Evolutionary conservation across 2,797 vertebrate genomes (phyloP).

Genomic region (Chelonia mydas): DNA sequence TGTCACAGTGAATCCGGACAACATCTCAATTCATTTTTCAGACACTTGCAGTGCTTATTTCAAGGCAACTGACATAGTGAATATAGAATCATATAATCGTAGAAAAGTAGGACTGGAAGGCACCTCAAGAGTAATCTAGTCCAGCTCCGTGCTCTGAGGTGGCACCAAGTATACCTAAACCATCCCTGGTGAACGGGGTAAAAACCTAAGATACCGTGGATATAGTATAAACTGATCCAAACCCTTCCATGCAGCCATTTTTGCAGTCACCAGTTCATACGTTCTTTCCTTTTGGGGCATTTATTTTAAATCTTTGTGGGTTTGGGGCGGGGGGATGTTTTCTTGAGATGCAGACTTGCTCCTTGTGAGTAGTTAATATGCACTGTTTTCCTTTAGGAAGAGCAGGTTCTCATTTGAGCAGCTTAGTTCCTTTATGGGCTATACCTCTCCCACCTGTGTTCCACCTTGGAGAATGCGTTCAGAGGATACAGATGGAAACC

Average conservation of each 20-base stretch:
- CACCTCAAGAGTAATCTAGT: neutral
- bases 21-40: neutral
- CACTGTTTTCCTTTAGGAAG: neutral
- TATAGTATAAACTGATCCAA: neutral
- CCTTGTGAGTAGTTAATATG: neutral
- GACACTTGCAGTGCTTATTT: neutral
- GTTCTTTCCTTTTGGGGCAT: neutral
- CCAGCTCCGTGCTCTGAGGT: neutral
- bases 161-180: neutral
- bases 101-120: neutral
- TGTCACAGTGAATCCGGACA: constrained; percentile 24
- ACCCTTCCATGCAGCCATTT: neutral
- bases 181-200: accelerated
- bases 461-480: neutral
- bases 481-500: neutral
- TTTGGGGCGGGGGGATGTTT: neutral
- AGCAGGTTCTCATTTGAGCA: neutral
- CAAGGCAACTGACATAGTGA: neutral
- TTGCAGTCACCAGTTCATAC: neutral
- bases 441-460: neutral
- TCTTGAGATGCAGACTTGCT: neutral
- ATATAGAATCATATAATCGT: neutral
- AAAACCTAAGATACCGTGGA: neutral
- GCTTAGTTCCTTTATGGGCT: neutral
- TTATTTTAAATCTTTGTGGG: neutral